Base-by-base conservation (phyloP, 1,140 invertebrate species). In the Leucophenga varia region DNA sequence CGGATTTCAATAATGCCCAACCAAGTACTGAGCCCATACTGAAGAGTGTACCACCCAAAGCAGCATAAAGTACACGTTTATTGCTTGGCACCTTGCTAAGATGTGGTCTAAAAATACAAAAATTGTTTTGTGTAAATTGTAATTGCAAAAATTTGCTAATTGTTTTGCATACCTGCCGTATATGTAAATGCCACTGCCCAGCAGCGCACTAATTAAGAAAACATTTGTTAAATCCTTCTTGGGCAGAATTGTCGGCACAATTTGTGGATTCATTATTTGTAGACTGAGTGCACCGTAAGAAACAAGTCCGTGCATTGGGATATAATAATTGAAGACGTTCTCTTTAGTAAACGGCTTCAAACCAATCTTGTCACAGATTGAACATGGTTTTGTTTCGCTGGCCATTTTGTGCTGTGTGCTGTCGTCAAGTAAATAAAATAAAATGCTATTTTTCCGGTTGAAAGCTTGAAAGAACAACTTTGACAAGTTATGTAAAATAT, bases 1-100 rank as follows among this genome's bases (percentile, higher is more conserved):
- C 61, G 14, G 83, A 85, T 57, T 86, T 79, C 18, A 86, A 73
- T 18, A 89, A 79, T 1, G 87, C 87, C 84, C 86, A 88, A 20
- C 82, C 74, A 3, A 89, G 72, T 5, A 89, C 82, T 1, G 86
- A 88, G 16, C 87, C 87, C 65, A 89, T 82, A 43, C 83, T 86
- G 59, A 89, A 82, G 13, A 88, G 76, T 5, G 83, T 57, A 25
- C 84, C 80, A 13, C 85, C 85, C 52, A 84, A 80, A n/a, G 79
- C 57, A 67, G 85, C 84, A 79, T 85, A 65, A 71, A 83, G 16
- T 76, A 61, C 54, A 78, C 63, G 70, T 72, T 79, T 56, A 64
- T 63, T 55, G 68, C 67, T 43, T 59, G 71, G 7, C 63, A 57
- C 25, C 78, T 77, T 41, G 54, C 64, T 57, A 63, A 77, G 57